These are phyloP conservation scores for Tapera naevia DNA, from an alignment of 2,797 vertebrate species.

Conservation along the genomic window DNA sequence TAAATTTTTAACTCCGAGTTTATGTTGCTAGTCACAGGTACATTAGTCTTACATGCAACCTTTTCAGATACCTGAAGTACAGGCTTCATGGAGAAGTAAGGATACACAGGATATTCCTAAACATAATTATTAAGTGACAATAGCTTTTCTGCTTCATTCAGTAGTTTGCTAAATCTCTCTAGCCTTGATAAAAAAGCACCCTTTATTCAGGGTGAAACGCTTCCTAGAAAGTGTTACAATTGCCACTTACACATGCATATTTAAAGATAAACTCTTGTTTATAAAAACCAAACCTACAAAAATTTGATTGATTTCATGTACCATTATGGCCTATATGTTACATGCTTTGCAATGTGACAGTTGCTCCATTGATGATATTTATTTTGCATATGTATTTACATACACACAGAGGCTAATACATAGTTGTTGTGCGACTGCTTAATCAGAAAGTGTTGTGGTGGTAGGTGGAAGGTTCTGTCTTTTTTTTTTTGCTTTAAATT, in stretches of 20 bases:
- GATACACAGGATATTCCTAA: background rate
- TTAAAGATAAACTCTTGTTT: background rate
- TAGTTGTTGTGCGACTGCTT: background rate
- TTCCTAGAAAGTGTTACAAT: background rate
- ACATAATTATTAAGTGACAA: background rate
- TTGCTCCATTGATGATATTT: conserved; percentile 16
- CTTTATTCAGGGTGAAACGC: background rate
- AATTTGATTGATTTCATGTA: background rate
- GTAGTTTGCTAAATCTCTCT: background rate
- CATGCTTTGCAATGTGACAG: background rate
- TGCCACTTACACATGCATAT: background rate
- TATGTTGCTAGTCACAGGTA: background rate
- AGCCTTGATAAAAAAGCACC: background rate
- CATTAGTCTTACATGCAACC: background rate
- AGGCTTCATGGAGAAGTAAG: background rate
- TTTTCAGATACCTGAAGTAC: background rate
- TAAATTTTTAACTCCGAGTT: background rate
- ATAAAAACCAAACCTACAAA: background rate
- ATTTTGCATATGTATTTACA: background rate
- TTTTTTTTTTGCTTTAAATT: background rate
- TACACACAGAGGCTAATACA: background rate
- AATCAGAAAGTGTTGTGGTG: background rate
- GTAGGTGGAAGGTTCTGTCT: background rate
- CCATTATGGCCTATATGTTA: background rate
- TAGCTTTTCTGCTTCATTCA: background rate